Evolutionary conservation across 37 sponge, comb jelly and placozoan species (phyloP).

Genomic region (Geodia barretti): DNA sequence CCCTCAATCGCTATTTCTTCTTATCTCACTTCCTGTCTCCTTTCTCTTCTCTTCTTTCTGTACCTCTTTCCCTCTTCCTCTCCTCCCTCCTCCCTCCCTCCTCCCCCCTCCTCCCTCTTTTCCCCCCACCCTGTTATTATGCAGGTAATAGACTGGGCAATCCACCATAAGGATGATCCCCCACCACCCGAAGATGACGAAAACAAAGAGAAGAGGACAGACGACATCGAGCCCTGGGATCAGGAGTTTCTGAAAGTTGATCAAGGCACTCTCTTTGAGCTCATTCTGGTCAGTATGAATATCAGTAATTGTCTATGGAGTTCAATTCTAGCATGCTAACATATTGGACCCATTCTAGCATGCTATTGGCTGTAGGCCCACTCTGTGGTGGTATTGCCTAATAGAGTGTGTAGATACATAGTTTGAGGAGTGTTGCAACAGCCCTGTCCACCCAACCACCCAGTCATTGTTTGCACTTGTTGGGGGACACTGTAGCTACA

Average conservation of each 20-base stretch:
- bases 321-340: neutral
- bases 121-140: neutral
- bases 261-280: conserved; percentile 99
- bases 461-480: too few species aligned
- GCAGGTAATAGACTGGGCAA: conserved; percentile 89
- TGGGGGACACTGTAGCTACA: too few species aligned
- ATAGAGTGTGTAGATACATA: too few species aligned
- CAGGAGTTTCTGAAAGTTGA: conserved; percentile 98
- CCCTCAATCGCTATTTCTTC: neutral
- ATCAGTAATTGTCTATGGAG: neutral
- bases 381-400: too few species aligned
- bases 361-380: too few species aligned
- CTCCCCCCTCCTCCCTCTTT: neutral
- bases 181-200: conserved; percentile 97
- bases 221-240: conserved; percentile 99
- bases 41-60: neutral
- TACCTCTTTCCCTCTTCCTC: neutral
- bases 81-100: neutral
- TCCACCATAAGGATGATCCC: conserved; percentile 89
- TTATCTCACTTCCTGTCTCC: neutral
- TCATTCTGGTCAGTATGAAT: conserved; percentile 74
- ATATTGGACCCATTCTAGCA: too few species aligned
- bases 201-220: conserved; percentile 97
- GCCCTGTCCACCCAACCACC: too few species aligned
- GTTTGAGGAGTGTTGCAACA: too few species aligned